Evolutionary conservation across 2,113 vertebrate species (phyloP).

Genomic region (Oryzias woworae): DNA sequence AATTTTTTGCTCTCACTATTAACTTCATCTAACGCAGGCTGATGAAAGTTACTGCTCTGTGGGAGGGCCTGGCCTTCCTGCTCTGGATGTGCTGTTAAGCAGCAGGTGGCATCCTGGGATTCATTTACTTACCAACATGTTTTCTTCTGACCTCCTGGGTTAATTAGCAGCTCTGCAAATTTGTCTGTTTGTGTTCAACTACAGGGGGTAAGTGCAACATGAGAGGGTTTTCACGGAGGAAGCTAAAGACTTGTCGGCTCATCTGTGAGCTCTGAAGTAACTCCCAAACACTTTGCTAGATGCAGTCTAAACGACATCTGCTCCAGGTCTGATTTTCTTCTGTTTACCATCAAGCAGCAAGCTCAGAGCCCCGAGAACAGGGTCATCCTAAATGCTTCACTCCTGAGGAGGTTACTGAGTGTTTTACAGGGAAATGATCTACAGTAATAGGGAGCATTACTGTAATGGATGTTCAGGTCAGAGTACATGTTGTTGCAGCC

Average conservation of each 20-base stretch:
- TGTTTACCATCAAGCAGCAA: neutral
- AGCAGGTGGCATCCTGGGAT: constrained; percentile 36
- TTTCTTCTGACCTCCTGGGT: constrained; percentile 37
- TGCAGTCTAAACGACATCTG: constrained; percentile 17
- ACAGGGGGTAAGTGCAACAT: constrained; percentile 17
- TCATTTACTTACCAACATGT: constrained; percentile 29
- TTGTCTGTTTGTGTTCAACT: constrained; percentile 40
- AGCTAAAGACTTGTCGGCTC: constrained; percentile 16
- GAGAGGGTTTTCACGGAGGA: constrained; percentile 31
- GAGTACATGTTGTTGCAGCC: neutral
- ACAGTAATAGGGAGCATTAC: constrained; percentile 13
- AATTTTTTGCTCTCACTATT: constrained; percentile 19
- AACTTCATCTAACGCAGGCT: constrained; percentile 33
- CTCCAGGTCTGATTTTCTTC: constrained; percentile 2
- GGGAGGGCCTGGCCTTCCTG: constrained; percentile 8
- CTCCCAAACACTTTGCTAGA: constrained; percentile 5
- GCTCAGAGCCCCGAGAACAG: constrained; percentile 3
- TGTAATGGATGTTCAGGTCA: constrained; percentile 25
- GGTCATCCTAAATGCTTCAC: constrained; percentile 13
- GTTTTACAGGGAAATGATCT: constrained; percentile 16
- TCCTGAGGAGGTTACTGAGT: constrained; percentile 12
- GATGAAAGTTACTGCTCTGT: constrained; percentile 22
- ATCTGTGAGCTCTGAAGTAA: neutral
- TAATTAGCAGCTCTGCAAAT: constrained; percentile 35
- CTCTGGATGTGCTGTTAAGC: constrained; percentile 31